Evolutionary conservation across 2,797 vertebrate species (phyloP).

Genomic region (Sebastes goodei): DNA sequence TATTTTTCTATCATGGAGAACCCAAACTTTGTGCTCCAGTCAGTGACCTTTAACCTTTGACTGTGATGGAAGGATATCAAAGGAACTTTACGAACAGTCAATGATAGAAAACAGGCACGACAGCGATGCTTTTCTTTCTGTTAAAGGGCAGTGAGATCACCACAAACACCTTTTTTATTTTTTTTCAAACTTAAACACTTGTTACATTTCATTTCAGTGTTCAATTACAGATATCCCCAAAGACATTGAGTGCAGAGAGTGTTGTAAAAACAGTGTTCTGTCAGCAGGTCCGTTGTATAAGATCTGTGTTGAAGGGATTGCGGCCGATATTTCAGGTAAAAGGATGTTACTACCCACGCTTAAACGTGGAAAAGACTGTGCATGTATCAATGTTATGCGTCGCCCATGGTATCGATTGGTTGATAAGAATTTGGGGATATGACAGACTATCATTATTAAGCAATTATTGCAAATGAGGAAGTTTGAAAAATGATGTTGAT

Average conservation of each 20-base stretch:
- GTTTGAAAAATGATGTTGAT: constrained; percentile 18
- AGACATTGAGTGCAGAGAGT: constrained; percentile 31
- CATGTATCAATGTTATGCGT: constrained; percentile 14
- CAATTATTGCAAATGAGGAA: background rate
- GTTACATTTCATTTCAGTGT: constrained; percentile 46
- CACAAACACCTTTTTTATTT: background rate
- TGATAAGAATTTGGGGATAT: background rate
- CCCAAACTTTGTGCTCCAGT: constrained; percentile 54
- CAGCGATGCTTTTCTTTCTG: constrained; percentile 28
- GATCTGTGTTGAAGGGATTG: constrained; percentile 6
- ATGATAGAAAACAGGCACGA: constrained; percentile 4
- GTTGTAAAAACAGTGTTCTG: constrained; percentile 57
- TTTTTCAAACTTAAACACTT: background rate
- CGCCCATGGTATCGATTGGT: constrained; percentile 5
- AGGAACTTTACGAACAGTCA: constrained; percentile 31
- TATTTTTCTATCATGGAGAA: constrained; percentile 70
- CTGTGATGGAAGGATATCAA: constrained; percentile 23
- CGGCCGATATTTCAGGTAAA: constrained; percentile 1
- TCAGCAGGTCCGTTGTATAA: constrained; percentile 17
- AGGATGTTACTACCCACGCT: background rate
- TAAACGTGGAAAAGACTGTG: constrained; percentile 2
- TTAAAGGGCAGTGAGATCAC: constrained; percentile 41
- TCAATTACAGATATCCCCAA: constrained; percentile 26
- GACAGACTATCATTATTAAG: background rate
- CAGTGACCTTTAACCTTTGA: constrained; percentile 61